phyloP scores from a whole-genome alignment of 1,140 invertebrate genomes.

The Chionoecetes opilio region DNA sequence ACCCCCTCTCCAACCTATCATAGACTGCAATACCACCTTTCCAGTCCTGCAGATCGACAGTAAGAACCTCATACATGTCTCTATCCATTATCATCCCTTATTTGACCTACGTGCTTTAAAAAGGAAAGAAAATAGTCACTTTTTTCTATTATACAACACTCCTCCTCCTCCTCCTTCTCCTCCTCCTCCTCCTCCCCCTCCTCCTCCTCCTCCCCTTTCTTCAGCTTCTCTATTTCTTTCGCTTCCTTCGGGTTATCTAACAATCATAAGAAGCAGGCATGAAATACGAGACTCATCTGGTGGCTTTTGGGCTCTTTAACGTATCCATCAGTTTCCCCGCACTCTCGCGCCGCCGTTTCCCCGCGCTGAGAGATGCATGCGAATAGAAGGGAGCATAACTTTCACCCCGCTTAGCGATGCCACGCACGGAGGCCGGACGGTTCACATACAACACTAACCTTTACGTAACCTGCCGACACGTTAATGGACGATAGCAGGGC shows the following conservation, averaged over 20 bases:
- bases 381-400: background rate
- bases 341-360: conserved; percentile 3
- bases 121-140: too few species aligned
- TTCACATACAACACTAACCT: conserved; percentile 29
- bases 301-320: conserved; percentile 9
- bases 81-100: too few species aligned
- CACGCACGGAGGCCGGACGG: background rate
- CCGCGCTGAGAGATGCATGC: background rate
- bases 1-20: too few species aligned
- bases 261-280: background rate
- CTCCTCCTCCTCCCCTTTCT: background rate
- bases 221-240: background rate
- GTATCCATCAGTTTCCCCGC: background rate
- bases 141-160: background rate
- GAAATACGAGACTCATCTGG: background rate
- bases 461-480: background rate
- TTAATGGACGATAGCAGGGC: background rate
- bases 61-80: too few species aligned
- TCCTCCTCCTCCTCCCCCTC: background rate
- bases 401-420: conserved; percentile 4
- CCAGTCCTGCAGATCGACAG: too few species aligned
- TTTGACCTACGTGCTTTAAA: too few species aligned
- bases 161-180: background rate
- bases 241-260: background rate
- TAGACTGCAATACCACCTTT: too few species aligned